Percentiles rank a stretch among this genome's conserved stretches.
Conservation (phyloP, 53 echinoderm and acorn worm genomes). For the Pentamera pediparva region DNA sequence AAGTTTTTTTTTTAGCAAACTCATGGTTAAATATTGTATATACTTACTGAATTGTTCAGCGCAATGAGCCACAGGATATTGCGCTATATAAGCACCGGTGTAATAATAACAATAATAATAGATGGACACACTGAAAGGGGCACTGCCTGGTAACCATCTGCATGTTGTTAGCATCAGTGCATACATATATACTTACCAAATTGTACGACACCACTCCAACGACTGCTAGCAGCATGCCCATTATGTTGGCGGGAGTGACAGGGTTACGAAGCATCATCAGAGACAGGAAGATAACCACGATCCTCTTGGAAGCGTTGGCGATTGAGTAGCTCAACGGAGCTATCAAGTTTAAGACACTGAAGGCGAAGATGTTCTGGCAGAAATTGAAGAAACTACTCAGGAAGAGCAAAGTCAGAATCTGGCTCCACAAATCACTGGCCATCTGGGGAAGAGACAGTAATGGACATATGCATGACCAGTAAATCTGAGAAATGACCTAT, state of each 20-base stretch:
- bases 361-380: conserved; percentile 94
- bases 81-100: no score
- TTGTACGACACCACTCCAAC: conserved; percentile 91
- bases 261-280: conserved; percentile 87
- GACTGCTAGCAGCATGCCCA: conserved; percentile 84
- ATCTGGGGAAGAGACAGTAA: conserved; percentile 58
- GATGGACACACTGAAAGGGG: not conserved
- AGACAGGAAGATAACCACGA: conserved; percentile 73
- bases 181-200: conserved; percentile 49
- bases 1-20: not conserved
- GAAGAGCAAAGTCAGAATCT: conserved; percentile 60
- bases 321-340: conserved; percentile 96
- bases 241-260: conserved; percentile 75
- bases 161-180: not conserved
- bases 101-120: no score
- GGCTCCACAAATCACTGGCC: conserved; percentile 57
- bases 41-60: not conserved
- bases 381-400: conserved; percentile 81
- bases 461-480: not conserved
- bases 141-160: not conserved
- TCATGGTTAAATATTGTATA: no score
- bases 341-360: conserved; percentile 81
- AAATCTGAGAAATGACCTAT: not conserved
- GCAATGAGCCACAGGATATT: no score
- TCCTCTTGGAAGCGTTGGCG: conserved; percentile 92